A percentile compares a stretch with the other conserved stretches of the same genome.
phyloP scores from a whole-genome alignment of 2,113 vertebrate genomes.

The Entosphenus tridentatus region DNA sequence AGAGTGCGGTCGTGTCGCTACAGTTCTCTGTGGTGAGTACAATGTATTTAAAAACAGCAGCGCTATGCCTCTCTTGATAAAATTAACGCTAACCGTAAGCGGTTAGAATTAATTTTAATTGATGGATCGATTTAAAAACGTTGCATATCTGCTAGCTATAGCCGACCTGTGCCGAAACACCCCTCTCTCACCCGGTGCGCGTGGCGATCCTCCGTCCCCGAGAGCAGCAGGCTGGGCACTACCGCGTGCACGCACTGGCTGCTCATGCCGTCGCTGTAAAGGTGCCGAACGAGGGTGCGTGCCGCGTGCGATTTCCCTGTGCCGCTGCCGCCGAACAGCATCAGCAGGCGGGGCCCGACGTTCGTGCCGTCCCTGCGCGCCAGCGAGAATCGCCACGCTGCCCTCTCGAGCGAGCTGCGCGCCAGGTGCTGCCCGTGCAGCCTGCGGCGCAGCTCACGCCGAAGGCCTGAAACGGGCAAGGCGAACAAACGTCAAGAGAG shows the following conservation, averaged over 20 bases:
- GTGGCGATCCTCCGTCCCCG: no score
- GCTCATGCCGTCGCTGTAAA: not conserved
- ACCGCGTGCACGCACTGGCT: not conserved
- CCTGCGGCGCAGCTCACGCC: not conserved
- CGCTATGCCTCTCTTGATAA: no score
- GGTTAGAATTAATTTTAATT: no score
- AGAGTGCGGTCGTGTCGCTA: no score
- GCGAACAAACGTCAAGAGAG: not conserved
- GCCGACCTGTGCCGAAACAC: no score
- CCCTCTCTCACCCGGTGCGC: no score
- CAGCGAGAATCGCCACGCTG: not conserved
- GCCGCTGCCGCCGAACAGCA: not conserved
- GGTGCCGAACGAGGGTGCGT: not conserved
- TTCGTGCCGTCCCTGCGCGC: not conserved
- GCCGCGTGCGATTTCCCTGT: slow-evolving; percentile 1
- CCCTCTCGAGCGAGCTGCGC: not conserved
- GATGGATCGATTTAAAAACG: no score
- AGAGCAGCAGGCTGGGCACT: not conserved
- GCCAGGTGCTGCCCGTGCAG: not conserved
- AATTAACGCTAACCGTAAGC: no score
- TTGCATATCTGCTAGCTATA: no score
- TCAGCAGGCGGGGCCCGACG: not conserved
- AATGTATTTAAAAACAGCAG: no score
- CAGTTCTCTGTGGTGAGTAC: no score
- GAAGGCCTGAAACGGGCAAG: slow-evolving; percentile 2